Base-by-base conservation (phyloP, 2,113 vertebrate genomes). In the Lipophrys pholis region DNA sequence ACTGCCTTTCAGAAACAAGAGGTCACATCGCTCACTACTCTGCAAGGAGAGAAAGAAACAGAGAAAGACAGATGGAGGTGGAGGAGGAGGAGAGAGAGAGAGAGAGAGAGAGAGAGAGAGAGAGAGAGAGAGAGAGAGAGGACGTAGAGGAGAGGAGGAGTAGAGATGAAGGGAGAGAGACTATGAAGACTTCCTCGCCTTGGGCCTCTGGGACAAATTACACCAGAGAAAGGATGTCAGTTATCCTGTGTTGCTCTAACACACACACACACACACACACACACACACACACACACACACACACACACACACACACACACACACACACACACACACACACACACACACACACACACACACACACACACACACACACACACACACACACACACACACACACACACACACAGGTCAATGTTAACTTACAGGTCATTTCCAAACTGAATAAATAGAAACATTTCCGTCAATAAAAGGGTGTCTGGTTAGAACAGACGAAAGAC, bases 121-220 rank as follows among this genome's bases (percentile, higher is more conserved):
- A 53, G 15, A 21, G 59, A 39, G 35, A 30, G 42, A 43, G 52
- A 46, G 21, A 30, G 21, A 30, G 21, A 30, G 21, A 30, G 65
- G 54, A 70, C 69, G 6, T 40, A 35, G 6, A 48, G 39, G 11
- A 30, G 65, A 66, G 48, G 39, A 70, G 53, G 49, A 30, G 50
- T 40, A 51, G 61, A 53, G 61, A 59, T n/a, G 8, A 57, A 53
- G 15, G 35, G 59, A 39, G 35, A 30, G 42, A 43, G 52, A 46
- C 54, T 70, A 53, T 58, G 78, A 69, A 70, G 43, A 78, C 70
- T 61, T 85, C 73, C 70, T 78, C 55, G 80, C 73, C 59, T 76
- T 36, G 43, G 80, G 84, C 78, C 55, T 74, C 63, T 67, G 81
- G 75, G 80, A 81, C 69, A 86, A 85, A 92, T 88, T 73, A 80